These are phyloP conservation scores for Micrasema longulum DNA, from an alignment of 1,140 invertebrate genomes.

Conservation along the genomic window DNA sequence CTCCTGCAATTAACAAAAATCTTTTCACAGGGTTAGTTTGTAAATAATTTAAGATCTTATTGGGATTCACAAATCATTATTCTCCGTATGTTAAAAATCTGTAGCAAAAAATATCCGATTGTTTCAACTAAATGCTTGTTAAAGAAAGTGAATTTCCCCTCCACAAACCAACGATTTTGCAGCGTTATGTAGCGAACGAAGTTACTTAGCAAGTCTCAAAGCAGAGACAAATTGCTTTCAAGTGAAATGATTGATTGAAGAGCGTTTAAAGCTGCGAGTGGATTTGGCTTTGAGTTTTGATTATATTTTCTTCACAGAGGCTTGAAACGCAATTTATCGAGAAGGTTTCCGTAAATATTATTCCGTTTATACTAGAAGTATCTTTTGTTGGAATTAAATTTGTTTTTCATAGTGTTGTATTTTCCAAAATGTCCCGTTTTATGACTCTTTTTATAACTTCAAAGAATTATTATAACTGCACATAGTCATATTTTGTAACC, in stretches of 20 bases:
- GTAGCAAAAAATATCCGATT: too few relatives aligned
- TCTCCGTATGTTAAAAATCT: too few relatives aligned
- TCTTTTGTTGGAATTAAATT: slow-evolving; percentile 3
- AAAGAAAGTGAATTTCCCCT: slow-evolving; percentile 26
- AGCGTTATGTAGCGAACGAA: slow-evolving; percentile 26
- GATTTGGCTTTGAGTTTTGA: slow-evolving; percentile 36
- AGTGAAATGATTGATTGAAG: slow-evolving; percentile 53
- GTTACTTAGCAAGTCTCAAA: slow-evolving; percentile 44
- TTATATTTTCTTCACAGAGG: slow-evolving; percentile 18
- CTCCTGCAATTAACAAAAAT: too few relatives aligned
- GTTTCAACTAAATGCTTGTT: neutral
- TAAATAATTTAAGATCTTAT: too few relatives aligned
- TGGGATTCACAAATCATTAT: too few relatives aligned
- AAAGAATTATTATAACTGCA: too few relatives aligned
- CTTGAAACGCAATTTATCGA: slow-evolving; percentile 16
- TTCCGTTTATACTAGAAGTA: neutral
- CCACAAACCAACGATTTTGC: slow-evolving; percentile 13
- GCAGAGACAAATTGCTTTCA: slow-evolving; percentile 54
- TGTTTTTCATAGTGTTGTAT: neutral
- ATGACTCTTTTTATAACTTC: too few relatives aligned
- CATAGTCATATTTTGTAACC: too few relatives aligned
- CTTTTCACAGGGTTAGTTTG: too few relatives aligned
- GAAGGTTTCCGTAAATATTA: slow-evolving; percentile 4
- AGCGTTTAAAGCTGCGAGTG: slow-evolving; percentile 47
- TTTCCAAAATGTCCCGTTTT: neutral